phyloP scores from a whole-genome alignment of 2,113 vertebrate genomes.

The Ardeotis arabs region DNA sequence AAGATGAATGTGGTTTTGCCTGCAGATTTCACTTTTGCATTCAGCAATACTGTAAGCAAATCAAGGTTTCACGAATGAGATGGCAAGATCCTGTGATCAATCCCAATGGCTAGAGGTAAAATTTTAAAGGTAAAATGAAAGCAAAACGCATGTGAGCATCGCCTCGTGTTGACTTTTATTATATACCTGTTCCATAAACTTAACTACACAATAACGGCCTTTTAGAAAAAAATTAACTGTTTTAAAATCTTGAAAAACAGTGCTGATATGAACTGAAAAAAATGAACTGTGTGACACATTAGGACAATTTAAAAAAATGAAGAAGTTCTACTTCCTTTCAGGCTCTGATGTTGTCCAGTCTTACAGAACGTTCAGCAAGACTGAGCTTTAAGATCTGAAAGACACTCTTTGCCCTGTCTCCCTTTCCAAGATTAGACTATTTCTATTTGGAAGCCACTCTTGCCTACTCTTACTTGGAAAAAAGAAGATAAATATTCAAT shows the following conservation, averaged over 20 bases:
- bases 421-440: background rate
- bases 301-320: background rate
- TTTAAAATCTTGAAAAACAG: background rate
- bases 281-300: background rate
- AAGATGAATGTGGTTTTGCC: background rate
- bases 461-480: background rate
- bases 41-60: background rate
- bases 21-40: background rate
- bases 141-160: background rate
- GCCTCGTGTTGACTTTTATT: background rate
- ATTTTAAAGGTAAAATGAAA: background rate
- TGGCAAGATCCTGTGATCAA: background rate
- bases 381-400: background rate
- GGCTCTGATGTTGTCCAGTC: background rate
- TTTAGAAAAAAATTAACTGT: background rate
- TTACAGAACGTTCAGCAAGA: background rate
- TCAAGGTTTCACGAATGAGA: background rate
- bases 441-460: background rate
- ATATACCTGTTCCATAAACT: background rate
- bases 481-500: background rate
- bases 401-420: background rate
- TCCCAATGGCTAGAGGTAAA: background rate
- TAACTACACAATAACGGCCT: background rate
- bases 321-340: background rate
- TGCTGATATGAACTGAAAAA: background rate